These are phyloP conservation scores for Arenaria interpres DNA, from an alignment of 2,113 vertebrate species.

Conservation along the genomic window DNA sequence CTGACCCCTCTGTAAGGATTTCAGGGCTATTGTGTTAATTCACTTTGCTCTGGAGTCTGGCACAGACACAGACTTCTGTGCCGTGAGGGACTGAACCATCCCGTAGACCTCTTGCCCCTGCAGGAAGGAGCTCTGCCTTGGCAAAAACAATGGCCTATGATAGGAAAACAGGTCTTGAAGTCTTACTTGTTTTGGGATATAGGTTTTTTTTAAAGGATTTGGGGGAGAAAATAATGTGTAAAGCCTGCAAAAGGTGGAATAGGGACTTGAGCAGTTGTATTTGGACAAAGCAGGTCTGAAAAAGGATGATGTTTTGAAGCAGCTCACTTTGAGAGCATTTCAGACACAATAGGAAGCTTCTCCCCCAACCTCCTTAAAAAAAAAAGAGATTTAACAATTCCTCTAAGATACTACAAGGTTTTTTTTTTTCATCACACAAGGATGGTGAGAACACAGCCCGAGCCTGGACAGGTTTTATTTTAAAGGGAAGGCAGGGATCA, in stretches of 20 bases:
- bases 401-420: neutral
- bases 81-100: rapidly evolving
- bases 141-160: rapidly evolving
- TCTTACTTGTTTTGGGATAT: neutral
- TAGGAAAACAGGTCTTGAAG: neutral
- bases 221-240: neutral
- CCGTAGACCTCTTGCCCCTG: neutral
- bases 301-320: neutral
- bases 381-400: neutral
- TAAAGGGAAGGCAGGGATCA: neutral
- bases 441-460: neutral
- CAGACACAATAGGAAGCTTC: neutral
- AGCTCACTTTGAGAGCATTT: neutral
- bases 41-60: neutral
- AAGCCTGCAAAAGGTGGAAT: neutral
- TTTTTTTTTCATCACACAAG: neutral
- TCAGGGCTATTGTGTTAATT: rapidly evolving
- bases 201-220: neutral
- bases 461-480: neutral
- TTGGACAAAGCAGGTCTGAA: neutral
- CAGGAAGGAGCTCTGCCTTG: neutral
- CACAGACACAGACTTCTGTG: no score
- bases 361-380: neutral
- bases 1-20: neutral
- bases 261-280: neutral